These are phyloP conservation scores for Champsocephalus esox DNA, from an alignment of 2,797 vertebrate species.

Conservation along the genomic window DNA sequence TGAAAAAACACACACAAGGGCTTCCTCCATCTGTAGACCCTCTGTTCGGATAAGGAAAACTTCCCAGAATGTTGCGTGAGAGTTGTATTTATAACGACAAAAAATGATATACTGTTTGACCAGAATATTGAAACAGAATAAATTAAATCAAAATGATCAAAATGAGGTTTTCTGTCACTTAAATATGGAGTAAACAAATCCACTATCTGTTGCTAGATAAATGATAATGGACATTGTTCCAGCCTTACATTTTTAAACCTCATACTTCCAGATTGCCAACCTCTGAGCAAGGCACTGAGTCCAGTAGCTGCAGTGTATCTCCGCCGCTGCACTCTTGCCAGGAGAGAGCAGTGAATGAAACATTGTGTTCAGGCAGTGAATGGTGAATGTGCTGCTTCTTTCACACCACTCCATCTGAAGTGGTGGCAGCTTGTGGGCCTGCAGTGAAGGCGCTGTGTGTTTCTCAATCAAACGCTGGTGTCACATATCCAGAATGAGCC, in stretches of 20 bases:
- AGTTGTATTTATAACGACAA: too few species aligned
- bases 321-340: constrained; percentile 43
- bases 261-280: not conserved
- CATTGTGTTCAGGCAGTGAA: constrained; percentile 77
- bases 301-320: constrained; percentile 18
- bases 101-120: too few species aligned
- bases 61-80: not conserved
- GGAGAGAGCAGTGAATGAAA: constrained; percentile 74
- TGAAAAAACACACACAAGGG: not conserved
- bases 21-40: not conserved
- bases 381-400: constrained; percentile 79
- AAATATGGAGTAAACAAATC: too few species aligned
- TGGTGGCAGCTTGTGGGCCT: constrained; percentile 72
- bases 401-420: constrained; percentile 81
- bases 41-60: not conserved
- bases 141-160: too few species aligned
- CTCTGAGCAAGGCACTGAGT: constrained; percentile 69
- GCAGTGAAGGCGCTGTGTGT: constrained; percentile 37
- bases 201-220: not conserved
- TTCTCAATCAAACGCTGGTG: constrained; percentile 41
- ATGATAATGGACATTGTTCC: not conserved
- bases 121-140: too few species aligned
- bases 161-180: too few species aligned
- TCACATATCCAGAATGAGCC: constrained; percentile 39
- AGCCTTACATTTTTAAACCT: not conserved